Evolutionary conservation across 2,888 invertebrate genomes (phyloP), one percentile per base, ranked within the genome.

Genomic region (Sipha maydis): DNA sequence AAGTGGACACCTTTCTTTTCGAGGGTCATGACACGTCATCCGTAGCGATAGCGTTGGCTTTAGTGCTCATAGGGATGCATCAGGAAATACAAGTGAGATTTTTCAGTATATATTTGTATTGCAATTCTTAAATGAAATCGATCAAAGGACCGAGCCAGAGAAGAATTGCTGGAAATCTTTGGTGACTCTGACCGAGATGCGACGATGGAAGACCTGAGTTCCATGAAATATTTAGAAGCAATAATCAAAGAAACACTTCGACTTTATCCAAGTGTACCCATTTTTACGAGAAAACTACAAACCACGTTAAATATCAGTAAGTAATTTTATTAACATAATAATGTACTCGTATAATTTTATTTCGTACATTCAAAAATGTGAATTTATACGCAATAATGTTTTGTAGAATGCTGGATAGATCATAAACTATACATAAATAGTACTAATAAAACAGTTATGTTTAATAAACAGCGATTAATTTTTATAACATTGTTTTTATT

Each of bases 11-110:
- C 21, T 90, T 90, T 67, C 90, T 90, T 89, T 90, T 90, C 84
- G 90, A 90, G 83, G 93, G 93, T 3, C 93, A 94, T 90, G 94
- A 94, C 90, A 94, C 93, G 14, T 93, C 93, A 2, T 92, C 93
- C 0, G 92, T 93, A 54, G 93, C 92, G 31, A 61, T 90, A 21
- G 5, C 92, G 92, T 93, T 93, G 93, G 91, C 92, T 17, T 90
- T 93, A 25, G 93, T 93, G 90, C 91, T 93, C 89, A 91, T 94
- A 69, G 93, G 93, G 4, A 90, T 91, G 31, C 90, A 93, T 90
- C 92, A 92, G 0, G 92, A 92, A 5, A 91, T 93, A 34, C 93
- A 90, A 89, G 90, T 90, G 80, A 61, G 75, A 21, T 25, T 79
- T 61, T 17, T 21, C 56, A 21, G 21, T 56, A 14, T 21, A 17